phyloP scores from a whole-genome alignment of 2,797 vertebrate genomes.

The Enteromius afrohamiltoni region DNA sequence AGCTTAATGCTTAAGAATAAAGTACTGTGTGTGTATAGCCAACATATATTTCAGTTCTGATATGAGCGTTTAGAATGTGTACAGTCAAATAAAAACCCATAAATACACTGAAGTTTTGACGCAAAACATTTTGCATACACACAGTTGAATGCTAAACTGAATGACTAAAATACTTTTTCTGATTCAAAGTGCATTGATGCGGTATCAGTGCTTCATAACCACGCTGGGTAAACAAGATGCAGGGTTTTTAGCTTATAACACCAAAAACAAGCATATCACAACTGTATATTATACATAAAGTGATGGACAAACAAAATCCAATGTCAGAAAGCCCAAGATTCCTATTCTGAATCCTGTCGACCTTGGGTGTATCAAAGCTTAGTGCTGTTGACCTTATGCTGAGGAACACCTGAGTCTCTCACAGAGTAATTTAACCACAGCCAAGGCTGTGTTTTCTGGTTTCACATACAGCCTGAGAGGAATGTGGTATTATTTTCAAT shows the following conservation, averaged over 20 bases:
- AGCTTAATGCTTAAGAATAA: too few relatives aligned
- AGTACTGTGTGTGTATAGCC: too few relatives aligned
- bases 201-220: background rate
- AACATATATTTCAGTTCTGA: background rate
- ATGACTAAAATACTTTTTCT: background rate
- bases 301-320: background rate
- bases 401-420: background rate
- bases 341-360: background rate
- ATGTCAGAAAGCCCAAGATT: background rate
- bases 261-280: background rate
- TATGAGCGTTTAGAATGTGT: too few relatives aligned
- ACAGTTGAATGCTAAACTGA: background rate
- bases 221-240: background rate
- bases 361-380: background rate
- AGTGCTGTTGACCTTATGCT: background rate
- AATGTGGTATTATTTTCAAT: constrained; percentile 13
- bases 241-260: background rate
- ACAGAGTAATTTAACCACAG: constrained; percentile 1
- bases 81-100: background rate
- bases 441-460: constrained; percentile 7
- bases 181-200: background rate
- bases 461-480: background rate
- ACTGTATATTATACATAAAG: background rate
- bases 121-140: background rate
- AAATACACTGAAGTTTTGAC: background rate